Percentiles rank a stretch among this genome's conserved stretches.
These are phyloP conservation scores for Nomada ruficornis DNA, from an alignment of 2,888 invertebrate species.

Conservation along the genomic window DNA sequence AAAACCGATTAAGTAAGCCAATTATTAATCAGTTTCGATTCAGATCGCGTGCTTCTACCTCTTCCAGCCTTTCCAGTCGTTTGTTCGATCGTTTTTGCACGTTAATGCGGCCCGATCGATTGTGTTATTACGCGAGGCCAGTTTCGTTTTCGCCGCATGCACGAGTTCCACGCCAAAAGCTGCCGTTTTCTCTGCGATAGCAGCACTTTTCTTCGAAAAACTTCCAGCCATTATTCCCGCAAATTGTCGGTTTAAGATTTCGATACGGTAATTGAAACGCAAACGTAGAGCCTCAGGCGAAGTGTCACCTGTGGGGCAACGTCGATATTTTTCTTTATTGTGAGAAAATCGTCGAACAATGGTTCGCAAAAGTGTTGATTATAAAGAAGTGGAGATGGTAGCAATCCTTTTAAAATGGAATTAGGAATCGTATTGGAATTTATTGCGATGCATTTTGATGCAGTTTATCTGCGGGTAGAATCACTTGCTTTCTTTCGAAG, in stretches of 20 bases:
- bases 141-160: constrained; percentile 26
- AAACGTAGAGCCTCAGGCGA: neutral
- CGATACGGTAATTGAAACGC: constrained; percentile 28
- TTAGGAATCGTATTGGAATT: no score
- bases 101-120: constrained; percentile 7
- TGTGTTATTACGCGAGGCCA: constrained; percentile 1
- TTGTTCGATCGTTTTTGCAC: neutral
- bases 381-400: no score
- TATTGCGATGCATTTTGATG: no score
- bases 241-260: constrained; percentile 44
- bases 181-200: constrained; percentile 40
- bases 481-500: no score
- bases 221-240: constrained; percentile 42
- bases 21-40: neutral
- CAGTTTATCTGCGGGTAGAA: no score
- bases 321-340: neutral
- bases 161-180: constrained; percentile 14
- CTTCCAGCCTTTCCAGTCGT: neutral
- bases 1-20: no score
- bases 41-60: neutral
- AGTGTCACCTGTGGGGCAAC: constrained; percentile 9
- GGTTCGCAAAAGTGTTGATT: neutral
- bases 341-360: neutral
- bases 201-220: constrained; percentile 30
- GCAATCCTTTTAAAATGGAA: no score